These are phyloP conservation scores for Syrphus vitripennis DNA, from an alignment of 2,888 invertebrate species.

Conservation along the genomic window DNA sequence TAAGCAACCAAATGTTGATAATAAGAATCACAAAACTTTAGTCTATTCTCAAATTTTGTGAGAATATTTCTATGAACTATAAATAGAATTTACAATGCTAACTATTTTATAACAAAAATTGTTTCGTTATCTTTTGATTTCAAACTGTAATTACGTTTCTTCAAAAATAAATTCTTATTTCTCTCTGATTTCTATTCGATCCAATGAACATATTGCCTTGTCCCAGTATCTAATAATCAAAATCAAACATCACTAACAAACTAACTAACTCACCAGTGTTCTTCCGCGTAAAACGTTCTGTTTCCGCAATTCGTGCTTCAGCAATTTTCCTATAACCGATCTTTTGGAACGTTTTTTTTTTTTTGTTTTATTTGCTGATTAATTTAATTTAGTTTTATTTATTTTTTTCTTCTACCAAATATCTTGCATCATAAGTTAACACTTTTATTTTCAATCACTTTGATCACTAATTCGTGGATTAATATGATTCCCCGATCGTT, in stretches of 20 bases:
- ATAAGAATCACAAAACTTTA: too few relatives aligned
- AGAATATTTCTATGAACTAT: too few relatives aligned
- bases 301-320: conserved; percentile 40
- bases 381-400: not conserved
- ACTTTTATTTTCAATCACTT: conserved; percentile 67
- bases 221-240: not conserved
- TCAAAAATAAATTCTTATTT: not conserved
- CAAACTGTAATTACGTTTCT: too few relatives aligned
- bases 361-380: conserved; percentile 1
- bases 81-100: too few relatives aligned
- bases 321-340: conserved; percentile 34
- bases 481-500: conserved; percentile 18
- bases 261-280: conserved; percentile 40
- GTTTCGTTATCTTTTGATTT: too few relatives aligned
- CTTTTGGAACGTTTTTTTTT: conserved; percentile 25
- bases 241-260: not conserved
- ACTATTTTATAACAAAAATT: too few relatives aligned
- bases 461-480: conserved; percentile 17
- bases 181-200: conserved; percentile 50
- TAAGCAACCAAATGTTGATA: too few relatives aligned
- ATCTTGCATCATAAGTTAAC: conserved; percentile 28
- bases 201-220: conserved; percentile 37
- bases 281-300: conserved; percentile 30
- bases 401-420: not conserved
- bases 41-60: too few relatives aligned